Evolutionary conservation across 2,888 invertebrate species (phyloP).

Genomic region (Drosophila kanekoi): DNA sequence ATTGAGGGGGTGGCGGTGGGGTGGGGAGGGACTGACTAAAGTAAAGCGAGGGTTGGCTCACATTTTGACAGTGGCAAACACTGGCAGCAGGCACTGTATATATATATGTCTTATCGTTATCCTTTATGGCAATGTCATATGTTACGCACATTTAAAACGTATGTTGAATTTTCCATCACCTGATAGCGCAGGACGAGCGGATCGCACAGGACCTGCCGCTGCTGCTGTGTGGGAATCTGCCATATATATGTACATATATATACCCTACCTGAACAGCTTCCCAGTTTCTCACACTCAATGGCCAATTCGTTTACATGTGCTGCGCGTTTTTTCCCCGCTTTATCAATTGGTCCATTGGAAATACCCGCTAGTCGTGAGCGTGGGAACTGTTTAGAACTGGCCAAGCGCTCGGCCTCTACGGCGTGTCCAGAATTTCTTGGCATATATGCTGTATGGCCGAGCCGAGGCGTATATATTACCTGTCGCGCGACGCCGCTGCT

Average conservation of each 20-base stretch:
- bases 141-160: constrained; percentile 83
- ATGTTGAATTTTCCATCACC: constrained; percentile 79
- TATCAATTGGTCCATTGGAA: constrained; percentile 75
- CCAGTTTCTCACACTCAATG: constrained; percentile 65
- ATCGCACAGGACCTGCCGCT: constrained; percentile 15
- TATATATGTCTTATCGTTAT: constrained; percentile 65
- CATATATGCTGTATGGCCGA: constrained; percentile 21
- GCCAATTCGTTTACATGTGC: constrained; percentile 49
- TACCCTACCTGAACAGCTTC: constrained; percentile 42
- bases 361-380: constrained; percentile 66
- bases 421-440: constrained; percentile 29
- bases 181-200: constrained; percentile 45
- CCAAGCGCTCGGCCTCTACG: not conserved
- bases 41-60: constrained; percentile 6
- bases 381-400: constrained; percentile 65
- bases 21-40: constrained; percentile 1
- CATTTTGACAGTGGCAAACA: constrained; percentile 33
- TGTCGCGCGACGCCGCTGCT: constrained; percentile 24
- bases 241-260: not conserved
- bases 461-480: constrained; percentile 21
- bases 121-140: constrained; percentile 79
- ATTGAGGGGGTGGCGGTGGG: constrained; percentile 1
- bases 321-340: constrained; percentile 64
- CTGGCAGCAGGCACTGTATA: constrained; percentile 15
- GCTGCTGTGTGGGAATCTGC: constrained; percentile 66